Percentiles rank a stretch among this genome's conserved stretches.
Conservation (phyloP, 1,140 invertebrate species). For the Hycleus phaleratus region DNA sequence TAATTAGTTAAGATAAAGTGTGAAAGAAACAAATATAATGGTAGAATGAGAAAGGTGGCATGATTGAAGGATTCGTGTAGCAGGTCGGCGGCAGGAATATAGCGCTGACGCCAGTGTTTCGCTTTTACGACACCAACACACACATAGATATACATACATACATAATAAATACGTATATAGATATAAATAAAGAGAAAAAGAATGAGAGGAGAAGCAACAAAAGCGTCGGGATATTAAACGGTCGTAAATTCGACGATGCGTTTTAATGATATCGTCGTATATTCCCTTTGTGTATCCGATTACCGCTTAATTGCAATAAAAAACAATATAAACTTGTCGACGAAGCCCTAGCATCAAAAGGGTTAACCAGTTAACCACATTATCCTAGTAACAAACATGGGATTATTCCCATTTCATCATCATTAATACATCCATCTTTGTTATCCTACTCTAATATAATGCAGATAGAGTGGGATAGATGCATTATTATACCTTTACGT, state of each 20-base stretch:
- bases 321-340: constrained; percentile 25
- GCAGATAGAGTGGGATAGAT: too few relatives aligned
- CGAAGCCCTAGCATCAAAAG: constrained; percentile 16
- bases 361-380: constrained; percentile 29
- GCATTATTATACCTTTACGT: too few relatives aligned
- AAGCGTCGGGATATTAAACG: constrained; percentile 22
- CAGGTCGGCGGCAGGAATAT: too few relatives aligned
- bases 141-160: not conserved
- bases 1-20: too few relatives aligned
- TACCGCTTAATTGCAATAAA: constrained; percentile 31
- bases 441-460: constrained; percentile 8
- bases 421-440: not conserved
- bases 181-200: not conserved
- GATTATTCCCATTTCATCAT: constrained; percentile 24
- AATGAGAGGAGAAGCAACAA: constrained; percentile 17
- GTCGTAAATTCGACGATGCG: constrained; percentile 17
- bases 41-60: too few relatives aligned
- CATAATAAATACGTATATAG: not conserved
- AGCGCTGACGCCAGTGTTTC: too few relatives aligned
- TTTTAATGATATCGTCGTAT: constrained; percentile 26
- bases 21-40: too few relatives aligned
- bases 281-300: constrained; percentile 32
- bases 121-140: too few relatives aligned
- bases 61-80: too few relatives aligned
- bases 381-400: constrained; percentile 31